Conservation (phyloP, 2,797 vertebrate genomes). For the Hippoglossus hippoglossus region DNA sequence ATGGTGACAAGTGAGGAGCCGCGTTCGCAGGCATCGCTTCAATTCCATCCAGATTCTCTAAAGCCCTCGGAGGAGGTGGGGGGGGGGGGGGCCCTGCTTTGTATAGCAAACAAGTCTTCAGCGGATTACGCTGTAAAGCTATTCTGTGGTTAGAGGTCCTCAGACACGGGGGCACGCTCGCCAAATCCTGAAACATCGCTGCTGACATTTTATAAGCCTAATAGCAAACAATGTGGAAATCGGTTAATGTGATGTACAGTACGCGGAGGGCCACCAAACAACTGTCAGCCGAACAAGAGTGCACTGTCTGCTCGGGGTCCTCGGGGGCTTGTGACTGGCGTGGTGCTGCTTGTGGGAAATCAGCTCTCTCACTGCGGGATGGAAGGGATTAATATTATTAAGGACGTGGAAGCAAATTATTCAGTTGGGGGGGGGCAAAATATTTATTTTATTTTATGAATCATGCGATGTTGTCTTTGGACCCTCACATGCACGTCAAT, state of each 20-base stretch:
- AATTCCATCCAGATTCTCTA: conserved; percentile 50
- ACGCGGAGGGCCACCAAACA: conserved; percentile 43
- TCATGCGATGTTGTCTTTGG: too few species aligned
- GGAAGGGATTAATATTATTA: too few species aligned
- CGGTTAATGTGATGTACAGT: conserved; percentile 51
- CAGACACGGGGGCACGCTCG: conserved; percentile 47
- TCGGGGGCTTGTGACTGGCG: conserved; percentile 3
- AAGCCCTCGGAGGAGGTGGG: conserved; percentile 47
- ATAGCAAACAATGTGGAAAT: conserved; percentile 64
- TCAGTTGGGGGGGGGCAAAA: neutral
- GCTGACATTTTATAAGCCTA: conserved; percentile 71
- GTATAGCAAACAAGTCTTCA: conserved; percentile 72
- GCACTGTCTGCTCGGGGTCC: conserved; percentile 24
- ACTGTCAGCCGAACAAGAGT: conserved; percentile 38
- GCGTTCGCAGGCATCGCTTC: conserved; percentile 39
- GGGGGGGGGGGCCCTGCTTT: conserved; percentile 39
- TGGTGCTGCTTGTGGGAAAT: conserved; percentile 19
- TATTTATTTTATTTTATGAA: too few species aligned
- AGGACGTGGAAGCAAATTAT: neutral
- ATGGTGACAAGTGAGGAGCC: conserved; percentile 56
- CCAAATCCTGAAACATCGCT: conserved; percentile 60
- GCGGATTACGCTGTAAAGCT: conserved; percentile 68
- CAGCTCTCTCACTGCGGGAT: neutral
- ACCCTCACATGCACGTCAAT: too few species aligned
- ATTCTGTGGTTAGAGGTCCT: conserved; percentile 69